A percentile compares a stretch with the other conserved stretches of the same genome.
These are phyloP conservation scores for Euphydryas editha DNA, from an alignment of 2,888 invertebrate genomes.

Conservation along the genomic window DNA sequence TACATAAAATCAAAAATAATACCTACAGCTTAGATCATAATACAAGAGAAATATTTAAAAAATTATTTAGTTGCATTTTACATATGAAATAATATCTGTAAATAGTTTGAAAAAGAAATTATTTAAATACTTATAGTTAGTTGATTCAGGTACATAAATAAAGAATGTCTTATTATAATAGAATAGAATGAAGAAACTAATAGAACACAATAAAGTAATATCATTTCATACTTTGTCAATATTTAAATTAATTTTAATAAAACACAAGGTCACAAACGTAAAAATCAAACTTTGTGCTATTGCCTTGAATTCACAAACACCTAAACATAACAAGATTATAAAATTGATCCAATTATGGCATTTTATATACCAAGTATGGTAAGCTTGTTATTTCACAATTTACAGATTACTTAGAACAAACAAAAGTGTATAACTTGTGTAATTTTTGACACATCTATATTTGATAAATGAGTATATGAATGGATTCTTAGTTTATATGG, in stretches of 20 bases:
- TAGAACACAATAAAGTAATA: constrained; percentile 5
- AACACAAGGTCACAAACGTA: neutral
- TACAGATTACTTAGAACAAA: no score
- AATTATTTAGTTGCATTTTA: neutral
- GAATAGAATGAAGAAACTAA: constrained; percentile 1
- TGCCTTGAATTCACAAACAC: constrained; percentile 14
- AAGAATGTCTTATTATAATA: constrained; percentile 9
- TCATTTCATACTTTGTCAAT: constrained; percentile 17
- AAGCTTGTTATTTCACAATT: neutral
- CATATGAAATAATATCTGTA: neutral
- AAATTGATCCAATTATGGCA: neutral
- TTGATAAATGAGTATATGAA: no score
- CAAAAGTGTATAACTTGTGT: no score
- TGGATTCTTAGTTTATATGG: no score
- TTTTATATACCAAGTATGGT: neutral
- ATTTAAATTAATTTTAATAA: neutral
- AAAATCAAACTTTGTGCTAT: constrained; percentile 30
- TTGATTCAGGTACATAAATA: constrained; percentile 36
- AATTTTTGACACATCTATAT: no score
- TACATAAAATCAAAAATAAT: no score
- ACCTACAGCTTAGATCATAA: no score
- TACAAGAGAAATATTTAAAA: neutral
- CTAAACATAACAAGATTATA: constrained; percentile 4
- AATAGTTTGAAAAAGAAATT: neutral
- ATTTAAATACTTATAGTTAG: constrained; percentile 9